Evolutionary conservation across 2,888 invertebrate genomes (phyloP).

Genomic region (Drosophila leonis): DNA sequence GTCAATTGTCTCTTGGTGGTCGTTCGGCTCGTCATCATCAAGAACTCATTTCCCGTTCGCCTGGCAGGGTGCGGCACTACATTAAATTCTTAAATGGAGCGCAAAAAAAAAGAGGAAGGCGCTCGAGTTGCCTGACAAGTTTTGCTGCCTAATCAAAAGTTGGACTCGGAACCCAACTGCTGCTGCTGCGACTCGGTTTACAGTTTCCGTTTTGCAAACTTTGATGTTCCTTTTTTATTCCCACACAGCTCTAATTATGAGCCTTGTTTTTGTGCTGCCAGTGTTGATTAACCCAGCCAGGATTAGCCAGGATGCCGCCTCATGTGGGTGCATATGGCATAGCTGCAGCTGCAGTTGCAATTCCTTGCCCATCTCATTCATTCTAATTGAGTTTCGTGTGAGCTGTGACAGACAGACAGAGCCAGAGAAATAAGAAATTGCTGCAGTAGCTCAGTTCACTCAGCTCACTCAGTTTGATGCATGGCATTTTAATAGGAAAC

Average conservation of each 20-base stretch:
- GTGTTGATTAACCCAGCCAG: constrained; percentile 40
- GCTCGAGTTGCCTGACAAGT: constrained; percentile 18
- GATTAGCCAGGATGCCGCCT: constrained; percentile 1
- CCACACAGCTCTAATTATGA: constrained; percentile 44
- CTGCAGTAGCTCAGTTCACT: constrained; percentile 12
- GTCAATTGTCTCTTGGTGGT: constrained; percentile 43
- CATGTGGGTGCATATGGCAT: constrained; percentile 35
- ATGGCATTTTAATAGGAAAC: constrained; percentile 71
- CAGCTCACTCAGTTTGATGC: constrained; percentile 63
- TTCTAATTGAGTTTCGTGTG: constrained; percentile 68
- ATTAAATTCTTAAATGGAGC: constrained; percentile 66
- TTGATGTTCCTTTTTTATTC: constrained; percentile 1
- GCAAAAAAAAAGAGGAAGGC: constrained; percentile 28
- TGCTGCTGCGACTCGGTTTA: constrained; percentile 33
- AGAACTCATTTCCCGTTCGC: constrained; percentile 71
- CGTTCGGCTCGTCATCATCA: constrained; percentile 51
- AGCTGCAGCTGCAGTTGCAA: constrained; percentile 1
- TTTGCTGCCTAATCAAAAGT: constrained; percentile 62
- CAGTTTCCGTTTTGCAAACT: constrained; percentile 19
- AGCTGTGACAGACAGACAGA: constrained; percentile 29
- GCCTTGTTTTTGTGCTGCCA: constrained; percentile 11
- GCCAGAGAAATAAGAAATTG: background rate
- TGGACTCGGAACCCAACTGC: constrained; percentile 22
- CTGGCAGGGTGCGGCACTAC: constrained; percentile 5
- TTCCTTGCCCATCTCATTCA: constrained; percentile 49